Evolutionary conservation across 1,140 invertebrate species (phyloP), one percentile per base, ranked within the genome.

Genomic region (Pygmarrhopalites habei): DNA sequence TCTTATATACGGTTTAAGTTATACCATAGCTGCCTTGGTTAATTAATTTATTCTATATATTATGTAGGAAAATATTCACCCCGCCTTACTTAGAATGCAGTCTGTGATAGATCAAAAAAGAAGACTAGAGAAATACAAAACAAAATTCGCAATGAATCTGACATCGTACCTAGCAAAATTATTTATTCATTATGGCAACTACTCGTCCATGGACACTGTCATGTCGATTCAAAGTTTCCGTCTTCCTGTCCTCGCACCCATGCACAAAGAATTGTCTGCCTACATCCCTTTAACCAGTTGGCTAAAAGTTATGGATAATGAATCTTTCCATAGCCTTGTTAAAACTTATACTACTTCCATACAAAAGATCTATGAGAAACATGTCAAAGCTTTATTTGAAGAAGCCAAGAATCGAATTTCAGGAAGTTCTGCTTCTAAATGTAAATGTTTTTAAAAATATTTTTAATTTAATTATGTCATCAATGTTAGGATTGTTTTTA

Each of bases 221-320:
- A 65, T n/a, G 12, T 61, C 70, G 4, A 49, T 70, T 14, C 79
- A 81, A 69, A 83, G 85, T n/a, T 77, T 92, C 51, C 82, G 82
- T 23, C 77, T 94, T 61, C 86, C 87, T 1, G 84, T 84, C 60
- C 88, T 92, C 74, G 81, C 81, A 66, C 78, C 80, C 44, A 86
- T 92, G 71, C 92, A 96, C 77, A 80, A 82, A 49, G 89, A 93
- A 74, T 80, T 97, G 32, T 80, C 82, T 67, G 83, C 86, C 17
- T 95, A 95, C 75, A 85, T 86, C 14, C 88, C 92, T 67, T 80
- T 96, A 56, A 93, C 95, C 87, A 86, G 89, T 73, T 92, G 93
- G 86, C 79, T 89, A 19, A 88, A 90, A 78, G 83, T 83, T 44
- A 86, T 92, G 79, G 92, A 96, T 75, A 80, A 82, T 44, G 85